Base-by-base conservation (phyloP, 2,113 vertebrate genomes). In the Smithornis capensis region DNA sequence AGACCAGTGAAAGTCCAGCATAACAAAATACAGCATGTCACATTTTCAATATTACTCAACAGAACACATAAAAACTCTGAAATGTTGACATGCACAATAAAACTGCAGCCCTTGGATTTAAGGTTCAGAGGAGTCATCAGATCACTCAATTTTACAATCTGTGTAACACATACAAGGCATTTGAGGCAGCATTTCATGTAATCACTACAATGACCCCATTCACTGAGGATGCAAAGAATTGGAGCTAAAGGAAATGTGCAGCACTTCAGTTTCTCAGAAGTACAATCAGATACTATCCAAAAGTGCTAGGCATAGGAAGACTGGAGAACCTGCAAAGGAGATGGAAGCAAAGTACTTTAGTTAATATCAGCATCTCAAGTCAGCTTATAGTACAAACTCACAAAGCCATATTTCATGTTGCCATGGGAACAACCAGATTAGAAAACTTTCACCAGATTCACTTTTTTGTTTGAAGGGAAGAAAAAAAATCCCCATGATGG, bases 1-100 rank as follows among this genome's bases (percentile, higher is more conserved):
- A 85, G 74, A 89, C 14, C 87, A 92, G 13, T 24, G 19, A 49
- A 95, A 83, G 89, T 95, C 93, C 89, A 89, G 53, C 25, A 68
- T 42, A 90, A 55, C 40, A 79, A 76, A 93, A 86, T 40, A 67
- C 10, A 65, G 60, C 31, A 29, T 17, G 31, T 45, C 87, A 89
- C 49, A 79, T 28, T 89, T 92, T 21, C 1, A 4, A 1, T 57
- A 73, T 67, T 75, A 82, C 25, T 76, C 47, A 78, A 19, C 0
- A 40, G 14, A 81, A 79, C 15, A 56, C 0, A 2, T n/a, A 78
- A 83, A 80, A 44, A 10, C 2, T 6, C 10, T 8, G 3, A 83
- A 93, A n/a, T 18, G 38, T 40, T 87, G 50, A 47, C 4, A 3
- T 3, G 7, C 29, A 4, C 5, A 76, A 12, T 50, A 77, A 77